Percentiles rank a stretch among this genome's conserved stretches.
These are phyloP conservation scores for Drosophila meridionalis DNA, from an alignment of 2,888 invertebrate genomes.

Conservation along the genomic window DNA sequence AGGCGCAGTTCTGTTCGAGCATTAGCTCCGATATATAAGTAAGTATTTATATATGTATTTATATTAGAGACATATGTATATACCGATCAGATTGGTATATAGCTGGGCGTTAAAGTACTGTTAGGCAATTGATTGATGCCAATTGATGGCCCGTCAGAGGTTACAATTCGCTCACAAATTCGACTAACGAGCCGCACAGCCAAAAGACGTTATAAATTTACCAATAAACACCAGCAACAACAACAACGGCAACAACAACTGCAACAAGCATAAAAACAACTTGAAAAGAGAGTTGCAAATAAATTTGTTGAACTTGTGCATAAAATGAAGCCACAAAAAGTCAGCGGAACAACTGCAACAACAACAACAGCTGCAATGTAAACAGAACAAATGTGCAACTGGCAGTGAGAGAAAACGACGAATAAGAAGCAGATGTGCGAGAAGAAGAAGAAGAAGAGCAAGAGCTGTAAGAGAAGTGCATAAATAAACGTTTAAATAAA, in stretches of 20 bases:
- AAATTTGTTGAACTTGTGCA: constrained; percentile 67
- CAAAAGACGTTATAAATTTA: constrained; percentile 67
- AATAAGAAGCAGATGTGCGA: background rate
- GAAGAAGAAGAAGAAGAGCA: background rate
- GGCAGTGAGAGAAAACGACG: constrained; percentile 17
- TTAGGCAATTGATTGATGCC: constrained; percentile 69
- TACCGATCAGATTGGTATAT: constrained; percentile 20
- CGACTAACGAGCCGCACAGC: constrained; percentile 64
- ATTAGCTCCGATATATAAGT: constrained; percentile 29
- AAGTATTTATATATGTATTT: background rate
- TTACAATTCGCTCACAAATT: constrained; percentile 55
- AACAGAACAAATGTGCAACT: constrained; percentile 45
- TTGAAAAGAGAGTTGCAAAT: constrained; percentile 56
- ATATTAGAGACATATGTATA: background rate
- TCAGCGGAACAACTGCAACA: constrained; percentile 21
- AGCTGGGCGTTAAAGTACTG: constrained; percentile 31
- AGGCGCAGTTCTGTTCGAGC: constrained; percentile 77
- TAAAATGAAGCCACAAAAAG: constrained; percentile 66
- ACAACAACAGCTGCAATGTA: constrained; percentile 52
- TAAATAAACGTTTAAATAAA: constrained; percentile 77
- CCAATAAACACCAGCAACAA: constrained; percentile 61
- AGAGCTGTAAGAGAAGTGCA: constrained; percentile 47
- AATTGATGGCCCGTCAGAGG: constrained; percentile 63
- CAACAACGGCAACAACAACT: constrained; percentile 12
- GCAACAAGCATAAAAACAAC: constrained; percentile 17